Evolutionary conservation across 2,888 invertebrate genomes (phyloP).

Genomic region (Aporophyla nigra): DNA sequence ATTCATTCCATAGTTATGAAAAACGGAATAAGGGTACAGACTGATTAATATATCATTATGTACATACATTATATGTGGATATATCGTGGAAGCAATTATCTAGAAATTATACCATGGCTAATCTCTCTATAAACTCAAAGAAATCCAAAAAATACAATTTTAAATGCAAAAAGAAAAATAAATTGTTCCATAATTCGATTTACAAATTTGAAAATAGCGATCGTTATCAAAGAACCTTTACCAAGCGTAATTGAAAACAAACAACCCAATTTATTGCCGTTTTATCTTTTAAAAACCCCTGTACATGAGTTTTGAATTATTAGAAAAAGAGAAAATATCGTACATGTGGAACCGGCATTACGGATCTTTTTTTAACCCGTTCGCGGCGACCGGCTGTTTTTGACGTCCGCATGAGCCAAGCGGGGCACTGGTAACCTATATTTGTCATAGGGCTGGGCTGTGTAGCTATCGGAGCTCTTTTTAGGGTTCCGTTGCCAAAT

Average conservation of each 20-base stretch:
- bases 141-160: conserved; percentile 1
- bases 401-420: conserved; percentile 70
- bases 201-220: conserved; percentile 14
- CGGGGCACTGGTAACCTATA: conserved; percentile 73
- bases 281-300: conserved; percentile 44
- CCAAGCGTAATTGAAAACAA: conserved; percentile 59
- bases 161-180: conserved; percentile 24
- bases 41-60: neutral
- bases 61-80: no score
- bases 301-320: conserved; percentile 33
- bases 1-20: rapidly evolving
- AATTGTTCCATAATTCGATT: conserved; percentile 19
- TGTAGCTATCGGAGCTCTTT: conserved; percentile 58
- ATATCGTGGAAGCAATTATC: neutral
- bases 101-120: neutral
- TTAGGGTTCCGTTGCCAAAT: no score
- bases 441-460: conserved; percentile 72
- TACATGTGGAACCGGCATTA: conserved; percentile 28
- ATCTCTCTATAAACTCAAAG: neutral
- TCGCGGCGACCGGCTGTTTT: conserved; percentile 68
- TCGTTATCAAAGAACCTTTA: conserved; percentile 38
- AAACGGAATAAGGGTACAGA: neutral
- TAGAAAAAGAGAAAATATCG: conserved; percentile 27
- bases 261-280: conserved; percentile 42
- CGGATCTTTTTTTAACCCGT: conserved; percentile 67